Evolutionary conservation across 2,888 invertebrate species (phyloP), one percentile per base, ranked within the genome.

Genomic region (Tyria jacobaeae): DNA sequence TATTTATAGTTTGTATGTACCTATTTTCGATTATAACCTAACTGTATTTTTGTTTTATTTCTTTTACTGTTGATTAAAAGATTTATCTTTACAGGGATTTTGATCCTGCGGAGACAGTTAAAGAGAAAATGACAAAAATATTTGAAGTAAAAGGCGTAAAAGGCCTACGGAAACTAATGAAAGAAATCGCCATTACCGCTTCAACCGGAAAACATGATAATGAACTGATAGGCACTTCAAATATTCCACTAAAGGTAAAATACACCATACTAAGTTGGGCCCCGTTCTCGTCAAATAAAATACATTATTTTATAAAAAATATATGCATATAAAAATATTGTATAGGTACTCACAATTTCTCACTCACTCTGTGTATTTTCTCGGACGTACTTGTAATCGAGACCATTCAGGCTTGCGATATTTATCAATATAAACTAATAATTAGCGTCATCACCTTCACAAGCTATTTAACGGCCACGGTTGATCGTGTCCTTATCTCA

Each of bases 171-270:
- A 98, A 97, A 87, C 88, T 98, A 39, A 96, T 98, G 94, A 98
- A 98, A 83, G 98, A 98, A 91, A 97, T 98, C 62, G 97, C 97
- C 0, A 96, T 99, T 17, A 99, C 99, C 0, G 99, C 99, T 50
- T 98, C 99, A 0, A 98, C 98, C 0, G 97, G 99, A 70, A 98
- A 96, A 94, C 98, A 97, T 89, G 97, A 99, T 75, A 99, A 99
- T 85, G 99, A 99, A 90, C 96, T 99, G 62, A 97, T 99, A 64
- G 99, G 99, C 1, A 96, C 96, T 64, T 96, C 98, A 49, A 96
- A 96, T 83, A 96, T 99, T 81, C 96, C 97, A 15, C 92, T 99
- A 5, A 97, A 97, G 91, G 98, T 98, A 91, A 21, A n/a, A 21
- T 21, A n/a, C n/a, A n/a, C n/a, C n/a, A n/a, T n/a, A n/a, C n/a